Conservation (phyloP, 1,140 invertebrate genomes). For the Drosophila leontia region DNA sequence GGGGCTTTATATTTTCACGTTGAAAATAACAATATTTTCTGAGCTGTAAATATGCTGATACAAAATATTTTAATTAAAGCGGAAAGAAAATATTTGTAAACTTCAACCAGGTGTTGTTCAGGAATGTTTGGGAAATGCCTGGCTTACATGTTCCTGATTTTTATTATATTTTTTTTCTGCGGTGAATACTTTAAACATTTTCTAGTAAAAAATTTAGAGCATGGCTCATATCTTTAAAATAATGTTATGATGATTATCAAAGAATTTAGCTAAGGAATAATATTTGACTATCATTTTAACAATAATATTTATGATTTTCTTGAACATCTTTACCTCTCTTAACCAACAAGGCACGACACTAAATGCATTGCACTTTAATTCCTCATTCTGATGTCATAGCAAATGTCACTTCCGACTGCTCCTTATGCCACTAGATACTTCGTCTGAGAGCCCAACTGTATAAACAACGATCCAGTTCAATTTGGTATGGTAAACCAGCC, state of each 20-base stretch:
- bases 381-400: slow-evolving; percentile 13
- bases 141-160: not conserved
- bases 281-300: too few relatives aligned
- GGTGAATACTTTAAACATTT: not conserved
- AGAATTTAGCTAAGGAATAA: too few relatives aligned
- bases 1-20: slow-evolving; percentile 3
- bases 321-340: too few relatives aligned
- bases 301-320: too few relatives aligned
- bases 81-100: slow-evolving; percentile 5
- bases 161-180: not conserved
- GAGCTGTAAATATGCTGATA: slow-evolving; percentile 7
- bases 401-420: slow-evolving; percentile 1
- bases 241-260: not conserved
- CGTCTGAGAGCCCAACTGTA: slow-evolving; percentile 8
- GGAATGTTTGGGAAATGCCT: not conserved
- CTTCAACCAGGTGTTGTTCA: not conserved
- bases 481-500: slow-evolving; percentile 62
- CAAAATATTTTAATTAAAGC: slow-evolving; percentile 2
- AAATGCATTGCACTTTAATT: slow-evolving; percentile 17
- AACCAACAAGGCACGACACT: not conserved
- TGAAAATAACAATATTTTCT: slow-evolving; percentile 17
- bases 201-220: not conserved
- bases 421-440: slow-evolving; percentile 12
- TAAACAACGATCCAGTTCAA: slow-evolving; percentile 47
- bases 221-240: not conserved